Base-by-base conservation (phyloP, 2,888 invertebrate genomes). In the Tetragonula carbonaria region DNA sequence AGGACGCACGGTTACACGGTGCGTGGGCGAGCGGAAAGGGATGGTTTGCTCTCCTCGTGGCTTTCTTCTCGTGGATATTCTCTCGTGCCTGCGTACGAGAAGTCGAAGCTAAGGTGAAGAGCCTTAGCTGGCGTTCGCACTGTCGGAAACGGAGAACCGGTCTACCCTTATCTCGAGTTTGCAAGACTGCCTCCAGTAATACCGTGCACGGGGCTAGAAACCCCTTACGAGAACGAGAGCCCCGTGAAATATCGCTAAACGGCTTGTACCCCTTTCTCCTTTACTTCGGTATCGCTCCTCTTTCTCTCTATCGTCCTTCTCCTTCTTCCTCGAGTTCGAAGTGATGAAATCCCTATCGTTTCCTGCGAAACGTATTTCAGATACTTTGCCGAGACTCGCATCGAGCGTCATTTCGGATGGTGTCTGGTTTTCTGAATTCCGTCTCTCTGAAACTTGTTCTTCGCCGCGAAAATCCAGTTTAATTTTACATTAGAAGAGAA, bases 181-280 rank as follows among this genome's bases (percentile, higher is more conserved):
- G 94, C 94, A 94, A 94, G 94, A 94, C 93, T 94, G 94, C 92
- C 93, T 93, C 92, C 92, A 90, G 93, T 94, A 94, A 94, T 94
- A 93, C 93, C 88, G 90, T 91, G 86, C 88, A 87, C 88, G 74
- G 45, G 57, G 67, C 80, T 90, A 74, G 89, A 89, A 88, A 90
- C 90, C 91, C 87, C 89, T 89, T 59, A 59, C 57, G 86, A 88
- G 89, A 90, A 88, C 89, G 90, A 88, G 91, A 92, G 91, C 92
- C 92, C 93, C 93, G 93, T 94, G 94, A 94, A 94, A 94, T 94
- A 94, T 94, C 93, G 92, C 91, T 93, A 92, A 92, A 93, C 92
- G 92, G 88, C 91, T 91, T 90, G 90, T 84, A 87, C 87, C 87
- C 88, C 87, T 80, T 86, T 80, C 84, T 67, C 73, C 76, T 28